Evolutionary conservation across 2,888 invertebrate species (phyloP), one percentile per base, ranked within the genome.

Genomic region (Leucoptera coffeella): DNA sequence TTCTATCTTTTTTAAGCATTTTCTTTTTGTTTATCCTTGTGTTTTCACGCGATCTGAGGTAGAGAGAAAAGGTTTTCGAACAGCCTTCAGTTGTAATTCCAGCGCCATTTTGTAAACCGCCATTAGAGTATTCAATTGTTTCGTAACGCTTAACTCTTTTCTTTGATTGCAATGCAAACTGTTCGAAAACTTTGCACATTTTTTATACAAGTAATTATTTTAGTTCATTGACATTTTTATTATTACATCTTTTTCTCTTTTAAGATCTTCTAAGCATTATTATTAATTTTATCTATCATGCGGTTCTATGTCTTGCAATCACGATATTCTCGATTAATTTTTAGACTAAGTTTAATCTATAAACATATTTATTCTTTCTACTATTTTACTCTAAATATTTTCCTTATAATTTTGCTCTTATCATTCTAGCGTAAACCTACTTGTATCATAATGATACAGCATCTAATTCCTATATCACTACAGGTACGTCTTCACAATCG

Each of bases 401-500:
- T n/a, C n/a, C n/a, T n/a, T n/a, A n/a, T n/a, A n/a, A n/a, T n/a
- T n/a, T n/a, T n/a, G n/a, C n/a, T n/a, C n/a, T n/a, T n/a, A n/a
- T n/a, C n/a, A n/a, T n/a, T n/a, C n/a, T n/a, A n/a, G n/a, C n/a
- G n/a, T n/a, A n/a, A n/a, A n/a, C n/a, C n/a, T n/a, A n/a, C n/a
- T n/a, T n/a, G n/a, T n/a, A n/a, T n/a, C n/a, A n/a, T n/a, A n/a
- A n/a, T n/a, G n/a, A n/a, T n/a, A n/a, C n/a, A n/a, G n/a, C n/a
- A n/a, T n/a, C n/a, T n/a, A n/a, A n/a, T n/a, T n/a, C n/a, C n/a
- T n/a, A n/a, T n/a, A n/a, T n/a, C n/a, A 39, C 74, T 76, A 29
- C 78, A 95, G 95, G 74, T 95, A 94, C 64, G 78, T 93, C 52
- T 95, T 95, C 73, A 95, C 94, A 38, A 95, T 95, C 52, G 86